phyloP scores from a whole-genome alignment of 2,797 vertebrate genomes.

The Peromyscus nudipes region DNA sequence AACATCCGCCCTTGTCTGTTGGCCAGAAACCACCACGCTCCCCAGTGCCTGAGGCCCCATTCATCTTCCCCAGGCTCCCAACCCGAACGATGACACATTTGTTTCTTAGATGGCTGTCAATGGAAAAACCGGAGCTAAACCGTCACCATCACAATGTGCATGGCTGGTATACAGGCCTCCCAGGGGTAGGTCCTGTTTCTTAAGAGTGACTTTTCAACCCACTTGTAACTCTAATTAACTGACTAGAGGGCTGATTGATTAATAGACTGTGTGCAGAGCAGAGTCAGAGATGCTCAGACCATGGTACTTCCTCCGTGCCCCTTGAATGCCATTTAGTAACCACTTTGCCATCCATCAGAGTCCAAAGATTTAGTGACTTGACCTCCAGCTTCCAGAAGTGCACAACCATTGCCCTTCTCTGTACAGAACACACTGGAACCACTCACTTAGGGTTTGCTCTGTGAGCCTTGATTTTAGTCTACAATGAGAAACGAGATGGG shows the following conservation, averaged over 20 bases:
- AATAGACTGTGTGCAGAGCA: constrained; percentile 30
- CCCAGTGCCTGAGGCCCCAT: background rate
- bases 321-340: constrained; percentile 4
- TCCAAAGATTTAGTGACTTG: constrained; percentile 40
- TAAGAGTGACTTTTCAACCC: constrained; percentile 73
- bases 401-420: background rate
- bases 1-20: background rate
- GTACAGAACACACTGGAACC: background rate
- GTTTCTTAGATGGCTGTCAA: background rate
- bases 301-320: constrained; percentile 24
- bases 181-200: constrained; percentile 66
- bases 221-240: constrained; percentile 72
- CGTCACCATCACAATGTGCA: background rate
- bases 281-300: constrained; percentile 36
- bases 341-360: constrained; percentile 30
- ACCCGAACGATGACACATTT: background rate
- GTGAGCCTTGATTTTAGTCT: background rate
- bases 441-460: background rate
- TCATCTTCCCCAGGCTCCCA: background rate
- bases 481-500: background rate
- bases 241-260: constrained; percentile 60
- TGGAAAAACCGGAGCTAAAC: background rate
- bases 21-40: background rate
- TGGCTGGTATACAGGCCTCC: constrained; percentile 13
- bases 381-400: constrained; percentile 33